Conservation (phyloP, 1,140 invertebrate genomes). For the Drosophila elegans region DNA sequence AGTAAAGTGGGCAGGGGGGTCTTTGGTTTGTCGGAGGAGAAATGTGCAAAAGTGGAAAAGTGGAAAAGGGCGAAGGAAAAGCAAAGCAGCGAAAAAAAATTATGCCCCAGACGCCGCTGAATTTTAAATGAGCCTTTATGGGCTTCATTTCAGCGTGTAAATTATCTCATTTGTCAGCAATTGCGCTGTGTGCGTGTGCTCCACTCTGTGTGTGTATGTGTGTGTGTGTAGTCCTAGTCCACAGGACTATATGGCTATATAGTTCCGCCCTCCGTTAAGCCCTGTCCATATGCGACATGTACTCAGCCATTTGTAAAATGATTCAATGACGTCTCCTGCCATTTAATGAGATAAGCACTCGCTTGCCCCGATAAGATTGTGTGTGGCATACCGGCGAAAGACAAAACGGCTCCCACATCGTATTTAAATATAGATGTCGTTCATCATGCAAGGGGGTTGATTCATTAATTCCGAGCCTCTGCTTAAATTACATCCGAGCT, state of each 20-base stretch:
- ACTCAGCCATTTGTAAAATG: conserved; percentile 80
- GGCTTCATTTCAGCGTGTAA: conserved; percentile 83
- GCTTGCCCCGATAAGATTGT: conserved; percentile 66
- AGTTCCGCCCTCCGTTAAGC: not conserved
- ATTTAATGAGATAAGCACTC: conserved; percentile 78
- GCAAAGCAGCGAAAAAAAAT: conserved; percentile 73
- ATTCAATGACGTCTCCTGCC: conserved; percentile 78
- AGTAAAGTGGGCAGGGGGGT: not conserved
- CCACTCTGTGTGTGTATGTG: conserved; percentile 6
- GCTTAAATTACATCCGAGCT: conserved; percentile 9
- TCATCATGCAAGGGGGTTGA: conserved; percentile 47
- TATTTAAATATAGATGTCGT: conserved; percentile 43
- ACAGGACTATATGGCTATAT: conserved; percentile 13
- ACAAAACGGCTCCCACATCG: conserved; percentile 38
- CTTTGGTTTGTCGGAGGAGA: not conserved
- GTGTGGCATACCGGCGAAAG: conserved; percentile 38
- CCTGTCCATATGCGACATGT: conserved; percentile 68
- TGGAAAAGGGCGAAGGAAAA: conserved; percentile 40
- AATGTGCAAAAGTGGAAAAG: not conserved
- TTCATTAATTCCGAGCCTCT: conserved; percentile 36
- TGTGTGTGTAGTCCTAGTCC: conserved; percentile 52
- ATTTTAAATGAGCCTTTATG: conserved; percentile 84
- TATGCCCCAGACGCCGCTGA: conserved; percentile 82
- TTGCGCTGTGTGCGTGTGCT: conserved; percentile 62
- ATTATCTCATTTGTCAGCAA: conserved; percentile 84